phyloP scores from a whole-genome alignment of 2,797 vertebrate genomes.

The Nasua narica region DNA sequence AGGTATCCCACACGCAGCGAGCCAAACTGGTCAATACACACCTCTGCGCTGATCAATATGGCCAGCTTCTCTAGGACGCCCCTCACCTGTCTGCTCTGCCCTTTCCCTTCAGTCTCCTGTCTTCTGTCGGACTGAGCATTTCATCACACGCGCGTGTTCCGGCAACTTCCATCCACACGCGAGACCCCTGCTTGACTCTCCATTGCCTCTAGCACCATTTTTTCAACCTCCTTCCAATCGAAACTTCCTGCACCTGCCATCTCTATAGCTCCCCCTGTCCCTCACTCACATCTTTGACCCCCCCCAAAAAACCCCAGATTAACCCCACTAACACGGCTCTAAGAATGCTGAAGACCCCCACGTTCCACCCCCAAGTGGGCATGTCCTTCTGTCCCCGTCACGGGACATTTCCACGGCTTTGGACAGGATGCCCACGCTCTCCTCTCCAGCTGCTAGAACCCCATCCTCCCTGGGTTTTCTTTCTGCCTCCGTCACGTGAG shows the following conservation, averaged over 20 bases:
- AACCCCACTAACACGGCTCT: not conserved
- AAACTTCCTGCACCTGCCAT: not conserved
- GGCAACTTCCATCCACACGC: not conserved
- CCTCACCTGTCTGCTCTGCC: not conserved
- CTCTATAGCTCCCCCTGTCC: not conserved
- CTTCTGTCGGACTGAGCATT: not conserved
- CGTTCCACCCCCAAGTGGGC: not conserved
- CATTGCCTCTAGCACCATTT: not conserved
- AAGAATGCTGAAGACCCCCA: fast-evolving
- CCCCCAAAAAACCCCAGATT: not conserved
- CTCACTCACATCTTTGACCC: not conserved
- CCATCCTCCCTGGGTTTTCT: not conserved
- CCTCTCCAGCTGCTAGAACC: not conserved
- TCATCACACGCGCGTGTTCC: not conserved
- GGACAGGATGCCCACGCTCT: not conserved
- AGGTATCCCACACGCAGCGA: not conserved
- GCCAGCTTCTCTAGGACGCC: not conserved
- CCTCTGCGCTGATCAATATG: not conserved
- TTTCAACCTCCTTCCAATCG: not conserved
- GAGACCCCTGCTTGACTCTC: not conserved
- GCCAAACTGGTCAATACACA: not conserved
- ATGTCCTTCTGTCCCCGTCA: not conserved
- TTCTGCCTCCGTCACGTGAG: not conserved
- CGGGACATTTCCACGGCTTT: not conserved
- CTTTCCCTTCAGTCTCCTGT: not conserved